Evolutionary conservation across 2,113 vertebrate species (phyloP).

Genomic region (Bagarius yarrelli): DNA sequence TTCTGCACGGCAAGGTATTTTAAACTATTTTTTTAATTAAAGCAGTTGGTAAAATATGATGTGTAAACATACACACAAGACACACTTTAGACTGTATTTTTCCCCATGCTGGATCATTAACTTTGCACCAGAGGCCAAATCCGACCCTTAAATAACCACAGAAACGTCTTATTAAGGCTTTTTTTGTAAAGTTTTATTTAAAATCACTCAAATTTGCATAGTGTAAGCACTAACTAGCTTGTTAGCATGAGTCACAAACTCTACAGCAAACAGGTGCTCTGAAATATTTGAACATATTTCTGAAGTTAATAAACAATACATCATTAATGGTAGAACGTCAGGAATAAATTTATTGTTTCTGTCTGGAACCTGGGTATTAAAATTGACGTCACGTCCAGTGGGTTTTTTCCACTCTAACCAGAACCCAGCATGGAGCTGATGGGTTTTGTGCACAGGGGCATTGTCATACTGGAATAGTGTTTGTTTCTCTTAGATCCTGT

Average conservation of each 20-base stretch:
- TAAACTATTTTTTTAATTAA: constrained; percentile 53
- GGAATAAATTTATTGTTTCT: neutral
- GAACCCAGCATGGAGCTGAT: no score
- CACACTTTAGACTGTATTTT: constrained; percentile 9
- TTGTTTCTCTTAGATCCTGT: no score
- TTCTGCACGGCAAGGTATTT: constrained; percentile 43
- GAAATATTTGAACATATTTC: neutral
- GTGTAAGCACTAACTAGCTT: constrained; percentile 3
- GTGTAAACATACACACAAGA: constrained; percentile 46
- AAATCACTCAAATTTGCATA: neutral
- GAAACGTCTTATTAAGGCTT: constrained; percentile 26
- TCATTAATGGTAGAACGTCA: neutral
- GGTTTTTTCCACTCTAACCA: no score
- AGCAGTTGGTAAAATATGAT: constrained; percentile 53
- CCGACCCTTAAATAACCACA: constrained; percentile 32
- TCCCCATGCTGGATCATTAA: constrained; percentile 45
- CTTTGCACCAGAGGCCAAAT: constrained; percentile 33
- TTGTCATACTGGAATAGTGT: no score
- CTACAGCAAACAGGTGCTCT: neutral
- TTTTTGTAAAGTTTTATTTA: neutral
- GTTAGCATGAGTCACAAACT: neutral
- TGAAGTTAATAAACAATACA: neutral
- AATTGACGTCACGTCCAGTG: neutral
- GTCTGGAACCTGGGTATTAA: neutral
- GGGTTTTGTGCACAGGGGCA: no score